Evolutionary conservation across 92 coral and sea anemone genomes (phyloP).

Genomic region (Hydrozoanthus gracilis): DNA sequence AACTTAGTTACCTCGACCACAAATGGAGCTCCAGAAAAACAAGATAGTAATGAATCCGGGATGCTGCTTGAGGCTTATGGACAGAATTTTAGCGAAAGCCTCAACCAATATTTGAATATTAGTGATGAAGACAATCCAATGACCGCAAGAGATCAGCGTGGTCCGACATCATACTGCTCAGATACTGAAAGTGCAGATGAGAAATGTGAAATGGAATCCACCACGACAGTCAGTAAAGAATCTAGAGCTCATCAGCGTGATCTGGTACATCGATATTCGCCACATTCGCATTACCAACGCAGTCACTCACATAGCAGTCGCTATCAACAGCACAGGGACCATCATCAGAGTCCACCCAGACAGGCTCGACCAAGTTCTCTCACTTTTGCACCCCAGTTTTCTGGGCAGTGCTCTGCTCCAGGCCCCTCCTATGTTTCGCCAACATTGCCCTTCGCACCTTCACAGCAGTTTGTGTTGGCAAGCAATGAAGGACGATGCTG

Average conservation of each 20-base stretch:
- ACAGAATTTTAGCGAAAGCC: conserved; percentile 41
- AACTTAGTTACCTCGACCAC: conserved; percentile 81
- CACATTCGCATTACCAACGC: conserved; percentile 35
- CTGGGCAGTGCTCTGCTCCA: conserved; percentile 61
- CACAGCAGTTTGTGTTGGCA: conserved; percentile 71
- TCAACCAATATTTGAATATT: conserved; percentile 32
- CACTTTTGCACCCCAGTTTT: conserved; percentile 72
- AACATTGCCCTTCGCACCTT: conserved; percentile 74
- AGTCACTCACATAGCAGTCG: conserved; percentile 40
- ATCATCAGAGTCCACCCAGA: conserved; percentile 64
- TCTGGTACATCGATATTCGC: conserved; percentile 2
- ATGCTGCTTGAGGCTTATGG: conserved; percentile 25
- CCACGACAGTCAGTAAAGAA: conserved; percentile 8
- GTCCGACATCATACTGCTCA: conserved; percentile 66
- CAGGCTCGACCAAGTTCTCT: conserved; percentile 80
- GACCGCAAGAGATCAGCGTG: conserved; percentile 11
- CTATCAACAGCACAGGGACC: conserved; percentile 45
- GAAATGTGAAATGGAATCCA: conserved; percentile 72
- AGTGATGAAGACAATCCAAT: conserved; percentile 49
- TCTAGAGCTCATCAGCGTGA: background rate
- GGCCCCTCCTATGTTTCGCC: conserved; percentile 78
- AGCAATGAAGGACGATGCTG: conserved; percentile 83
- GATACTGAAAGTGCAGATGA: conserved; percentile 93
- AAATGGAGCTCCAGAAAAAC: conserved; percentile 59
- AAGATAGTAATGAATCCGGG: conserved; percentile 39